A percentile compares a stretch with the other conserved stretches of the same genome.
Conservation (phyloP, 1,140 invertebrate genomes). For the Yoshiicerus persimilis region DNA sequence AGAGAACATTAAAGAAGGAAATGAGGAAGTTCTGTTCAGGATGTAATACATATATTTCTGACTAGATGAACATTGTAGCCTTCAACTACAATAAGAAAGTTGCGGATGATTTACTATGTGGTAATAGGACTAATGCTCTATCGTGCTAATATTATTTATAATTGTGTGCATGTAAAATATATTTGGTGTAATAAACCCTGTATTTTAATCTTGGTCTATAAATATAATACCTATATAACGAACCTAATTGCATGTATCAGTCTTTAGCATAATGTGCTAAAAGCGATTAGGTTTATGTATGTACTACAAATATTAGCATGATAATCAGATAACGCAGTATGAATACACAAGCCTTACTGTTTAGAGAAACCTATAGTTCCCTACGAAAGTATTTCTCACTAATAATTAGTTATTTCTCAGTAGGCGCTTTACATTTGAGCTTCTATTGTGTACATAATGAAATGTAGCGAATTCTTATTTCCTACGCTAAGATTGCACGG, state of each 20-base stretch:
- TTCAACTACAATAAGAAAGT: neutral
- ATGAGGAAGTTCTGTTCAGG: neutral
- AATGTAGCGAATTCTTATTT: no score
- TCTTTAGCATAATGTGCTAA: neutral
- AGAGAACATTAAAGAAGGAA: slow-evolving; percentile 9
- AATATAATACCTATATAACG: neutral
- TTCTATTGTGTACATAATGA: no score
- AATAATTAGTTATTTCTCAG: no score
- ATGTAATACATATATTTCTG: neutral
- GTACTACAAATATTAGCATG: no score
- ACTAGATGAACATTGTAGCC: neutral
- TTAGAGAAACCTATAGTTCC: no score
- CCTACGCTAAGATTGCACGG: no score
- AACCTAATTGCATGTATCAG: neutral
- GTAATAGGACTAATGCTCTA: neutral
- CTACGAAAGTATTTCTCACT: no score
- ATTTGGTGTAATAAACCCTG: neutral
- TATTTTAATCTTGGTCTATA: neutral
- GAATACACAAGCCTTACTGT: no score
- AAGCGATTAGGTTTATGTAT: neutral
- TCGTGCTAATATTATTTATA: neutral
- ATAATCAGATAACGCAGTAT: no score
- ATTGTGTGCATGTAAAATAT: neutral
- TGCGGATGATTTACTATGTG: neutral
- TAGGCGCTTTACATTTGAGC: no score